A percentile compares a stretch with the other conserved stretches of the same genome.
Evolutionary conservation across 2,888 invertebrate species (phyloP).

Genomic region (Spodoptera exigua): DNA sequence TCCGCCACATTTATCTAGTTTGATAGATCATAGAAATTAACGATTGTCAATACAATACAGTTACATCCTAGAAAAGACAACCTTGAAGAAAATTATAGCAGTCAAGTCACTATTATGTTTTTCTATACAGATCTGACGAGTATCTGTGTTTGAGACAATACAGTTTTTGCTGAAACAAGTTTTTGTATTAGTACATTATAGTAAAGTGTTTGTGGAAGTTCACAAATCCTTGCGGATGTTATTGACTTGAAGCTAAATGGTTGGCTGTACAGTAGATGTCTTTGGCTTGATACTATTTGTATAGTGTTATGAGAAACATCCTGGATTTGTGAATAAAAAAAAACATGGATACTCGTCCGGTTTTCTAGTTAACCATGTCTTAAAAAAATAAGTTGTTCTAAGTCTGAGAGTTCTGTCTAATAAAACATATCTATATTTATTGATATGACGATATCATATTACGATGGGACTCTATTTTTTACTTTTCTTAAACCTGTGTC

Average conservation of each 20-base stretch:
- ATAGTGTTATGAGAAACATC: conserved; percentile 70
- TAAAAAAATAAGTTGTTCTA: conserved; percentile 86
- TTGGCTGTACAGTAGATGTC: conserved; percentile 86
- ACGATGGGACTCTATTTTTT: conserved; percentile 52
- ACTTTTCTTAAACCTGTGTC: conserved; percentile 59
- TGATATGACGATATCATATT: conserved; percentile 31
- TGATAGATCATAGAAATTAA: not conserved
- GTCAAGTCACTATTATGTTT: conserved; percentile 65
- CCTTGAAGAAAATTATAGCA: conserved; percentile 58
- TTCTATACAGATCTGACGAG: conserved; percentile 64
- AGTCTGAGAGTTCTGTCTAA: conserved; percentile 70
- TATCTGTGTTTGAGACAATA: conserved; percentile 63
- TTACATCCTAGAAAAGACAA: conserved; percentile 1
- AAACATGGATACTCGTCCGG: conserved; percentile 66
- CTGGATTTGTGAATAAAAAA: conserved; percentile 44
- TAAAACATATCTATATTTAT: conserved; percentile 21
- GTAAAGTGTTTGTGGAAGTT: not conserved
- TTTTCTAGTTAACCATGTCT: conserved; percentile 78
- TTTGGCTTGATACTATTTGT: conserved; percentile 80
- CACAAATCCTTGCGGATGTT: conserved; percentile 42
- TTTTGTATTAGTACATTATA: not conserved
- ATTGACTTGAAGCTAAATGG: conserved; percentile 74
- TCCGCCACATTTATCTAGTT: not conserved
- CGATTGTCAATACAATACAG: conserved; percentile 1
- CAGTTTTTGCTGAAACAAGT: conserved; percentile 9